These are phyloP conservation scores for Cryptoprocta ferox DNA, from an alignment of 2,797 vertebrate genomes.

Conservation along the genomic window DNA sequence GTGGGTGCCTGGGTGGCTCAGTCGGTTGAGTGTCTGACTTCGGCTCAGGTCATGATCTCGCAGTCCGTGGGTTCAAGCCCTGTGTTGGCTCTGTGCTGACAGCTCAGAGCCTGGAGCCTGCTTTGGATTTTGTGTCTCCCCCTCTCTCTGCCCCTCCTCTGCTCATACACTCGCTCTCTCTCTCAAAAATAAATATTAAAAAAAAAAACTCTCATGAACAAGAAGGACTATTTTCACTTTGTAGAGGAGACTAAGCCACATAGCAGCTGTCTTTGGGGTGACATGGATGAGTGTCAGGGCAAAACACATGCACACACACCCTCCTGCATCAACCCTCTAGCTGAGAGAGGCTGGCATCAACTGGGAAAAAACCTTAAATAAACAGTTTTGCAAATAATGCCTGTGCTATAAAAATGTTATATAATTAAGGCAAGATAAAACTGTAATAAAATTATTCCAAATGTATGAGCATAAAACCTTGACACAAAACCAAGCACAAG, in stretches of 20 bases:
- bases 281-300: not conserved
- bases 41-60: too few relatives aligned
- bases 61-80: too few relatives aligned
- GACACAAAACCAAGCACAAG: not conserved
- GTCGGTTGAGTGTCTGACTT: too few relatives aligned
- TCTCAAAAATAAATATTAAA: not conserved
- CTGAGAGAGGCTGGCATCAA: not conserved
- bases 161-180: too few relatives aligned
- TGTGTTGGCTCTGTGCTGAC: too few relatives aligned
- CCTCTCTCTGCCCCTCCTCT: too few relatives aligned
- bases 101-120: too few relatives aligned
- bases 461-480: not conserved
- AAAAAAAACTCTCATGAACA: not conserved
- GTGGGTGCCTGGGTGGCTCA: not conserved
- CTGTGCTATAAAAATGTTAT: conserved; percentile 21
- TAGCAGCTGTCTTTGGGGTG: not conserved
- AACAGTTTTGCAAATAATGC: not conserved
- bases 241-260: not conserved
- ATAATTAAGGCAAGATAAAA: not conserved
- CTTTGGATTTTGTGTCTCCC: too few relatives aligned
- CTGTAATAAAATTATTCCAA: not conserved
- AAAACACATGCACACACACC: not conserved
- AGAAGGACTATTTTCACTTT: not conserved
- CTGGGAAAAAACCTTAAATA: not conserved
- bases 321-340: not conserved